Conservation (phyloP, 2,888 invertebrate species). For the Tachina fera region DNA sequence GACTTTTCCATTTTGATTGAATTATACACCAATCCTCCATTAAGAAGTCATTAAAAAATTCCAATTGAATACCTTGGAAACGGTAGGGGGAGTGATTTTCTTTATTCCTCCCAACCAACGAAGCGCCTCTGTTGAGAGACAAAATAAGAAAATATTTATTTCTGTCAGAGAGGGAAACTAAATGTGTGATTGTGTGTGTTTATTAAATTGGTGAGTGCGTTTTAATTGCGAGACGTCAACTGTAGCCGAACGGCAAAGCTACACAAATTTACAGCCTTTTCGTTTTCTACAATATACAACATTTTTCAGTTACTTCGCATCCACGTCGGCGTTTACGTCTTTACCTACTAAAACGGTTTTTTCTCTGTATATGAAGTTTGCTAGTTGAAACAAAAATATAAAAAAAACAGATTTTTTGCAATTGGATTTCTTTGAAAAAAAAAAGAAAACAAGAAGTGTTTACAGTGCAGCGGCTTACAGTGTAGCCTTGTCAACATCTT, state of each 20-base stretch:
- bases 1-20: too few relatives aligned
- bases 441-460: conserved; percentile 48
- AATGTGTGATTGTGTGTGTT: conserved; percentile 18
- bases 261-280: conserved; percentile 65
- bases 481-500: conserved; percentile 66
- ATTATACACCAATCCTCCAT: too few relatives aligned
- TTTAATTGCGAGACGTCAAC: conserved; percentile 65
- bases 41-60: neutral
- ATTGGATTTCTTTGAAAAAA: conserved; percentile 64
- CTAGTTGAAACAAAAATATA: conserved; percentile 62
- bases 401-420: conserved; percentile 60
- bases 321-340: conserved; percentile 72
- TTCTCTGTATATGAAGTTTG: conserved; percentile 62
- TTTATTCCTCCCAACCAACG: neutral
- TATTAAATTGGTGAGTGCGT: conserved; percentile 40
- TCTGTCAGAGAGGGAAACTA: conserved; percentile 12
- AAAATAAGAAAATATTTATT: neutral
- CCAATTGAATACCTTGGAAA: too few relatives aligned
- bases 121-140: conserved; percentile 10
- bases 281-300: conserved; percentile 52
- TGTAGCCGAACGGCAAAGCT: conserved; percentile 71
- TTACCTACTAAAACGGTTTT: conserved; percentile 49
- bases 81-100: neutral
- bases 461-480: conserved; percentile 58
- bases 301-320: conserved; percentile 68